These are phyloP conservation scores for Gymnoscopelus braueri DNA, from an alignment of 2,797 vertebrate genomes.

Conservation along the genomic window DNA sequence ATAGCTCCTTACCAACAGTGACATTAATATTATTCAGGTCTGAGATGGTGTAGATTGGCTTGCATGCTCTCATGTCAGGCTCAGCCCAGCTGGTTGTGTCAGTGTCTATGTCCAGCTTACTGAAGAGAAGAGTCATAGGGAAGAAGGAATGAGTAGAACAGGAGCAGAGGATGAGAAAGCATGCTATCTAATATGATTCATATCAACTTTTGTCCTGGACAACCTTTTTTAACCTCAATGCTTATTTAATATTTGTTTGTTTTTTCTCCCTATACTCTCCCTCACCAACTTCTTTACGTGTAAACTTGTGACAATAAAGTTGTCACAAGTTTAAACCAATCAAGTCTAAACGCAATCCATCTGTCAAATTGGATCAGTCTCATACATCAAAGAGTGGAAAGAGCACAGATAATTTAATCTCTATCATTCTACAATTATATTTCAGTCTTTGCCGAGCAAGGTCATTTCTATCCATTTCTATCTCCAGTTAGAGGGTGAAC, in stretches of 20 bases:
- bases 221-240: background rate
- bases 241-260: too few relatives aligned
- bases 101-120: constrained; percentile 68
- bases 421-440: background rate
- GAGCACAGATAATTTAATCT: background rate
- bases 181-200: background rate
- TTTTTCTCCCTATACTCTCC: too few relatives aligned
- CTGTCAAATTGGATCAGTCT: background rate
- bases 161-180: background rate
- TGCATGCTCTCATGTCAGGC: constrained; percentile 72
- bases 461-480: background rate
- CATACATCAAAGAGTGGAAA: background rate
- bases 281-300: too few relatives aligned
- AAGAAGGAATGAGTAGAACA: constrained; percentile 1
- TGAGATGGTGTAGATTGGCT: constrained; percentile 53
- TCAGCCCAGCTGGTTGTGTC: constrained; percentile 72
- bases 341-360: too few relatives aligned
- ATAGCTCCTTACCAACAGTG: constrained; percentile 70
- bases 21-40: constrained; percentile 75
- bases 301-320: background rate
- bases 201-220: background rate
- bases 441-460: background rate
- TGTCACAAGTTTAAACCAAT: background rate
- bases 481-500: background rate
- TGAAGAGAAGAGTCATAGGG: constrained; percentile 37